A percentile compares a stretch with the other conserved stretches of the same genome.
Conservation (phyloP, 35 echinoderm and acorn worm genomes). For the Nesometra sesokonis region DNA sequence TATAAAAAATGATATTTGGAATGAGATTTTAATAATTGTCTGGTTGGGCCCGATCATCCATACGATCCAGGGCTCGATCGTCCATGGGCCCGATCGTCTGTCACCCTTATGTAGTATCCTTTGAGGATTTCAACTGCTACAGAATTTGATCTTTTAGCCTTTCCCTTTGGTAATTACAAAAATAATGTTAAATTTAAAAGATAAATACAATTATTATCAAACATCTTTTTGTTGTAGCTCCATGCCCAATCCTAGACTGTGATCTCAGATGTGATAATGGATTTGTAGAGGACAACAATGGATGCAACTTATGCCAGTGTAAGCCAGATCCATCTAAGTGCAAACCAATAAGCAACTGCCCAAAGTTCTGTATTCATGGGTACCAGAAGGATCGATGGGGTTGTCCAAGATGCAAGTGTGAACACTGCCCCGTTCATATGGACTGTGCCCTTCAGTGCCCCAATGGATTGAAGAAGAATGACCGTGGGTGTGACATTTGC, state of each 20-base stretch:
- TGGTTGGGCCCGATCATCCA: too few relatives aligned
- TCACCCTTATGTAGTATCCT: too few relatives aligned
- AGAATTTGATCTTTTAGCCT: too few relatives aligned
- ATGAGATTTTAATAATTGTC: too few relatives aligned
- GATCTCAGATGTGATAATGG: conserved; percentile 37
- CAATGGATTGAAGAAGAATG: conserved; percentile 66
- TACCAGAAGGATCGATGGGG: conserved; percentile 48
- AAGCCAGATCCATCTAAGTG: conserved; percentile 25
- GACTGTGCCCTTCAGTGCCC: conserved; percentile 67
- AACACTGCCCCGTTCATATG: conserved; percentile 47
- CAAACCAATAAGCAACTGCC: conserved; percentile 52
- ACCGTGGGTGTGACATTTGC: conserved; percentile 81
- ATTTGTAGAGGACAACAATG: conserved; percentile 49
- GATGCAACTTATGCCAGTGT: conserved; percentile 64
- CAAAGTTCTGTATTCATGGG: conserved; percentile 80
- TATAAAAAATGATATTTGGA: too few relatives aligned
- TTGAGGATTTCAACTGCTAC: too few relatives aligned
- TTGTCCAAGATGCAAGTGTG: conserved; percentile 68
- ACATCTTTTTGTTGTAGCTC: background rate
- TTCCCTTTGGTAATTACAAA: too few relatives aligned
- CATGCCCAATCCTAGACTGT: conserved; percentile 40
- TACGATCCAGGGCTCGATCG: too few relatives aligned
- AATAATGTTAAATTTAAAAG: too few relatives aligned
- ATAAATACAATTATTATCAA: too few relatives aligned
- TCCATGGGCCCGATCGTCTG: too few relatives aligned